Percentiles rank a stretch among this genome's conserved stretches.
Evolutionary conservation across 2,888 invertebrate genomes (phyloP).

Genomic region (Hydroisotoma schaefferi): DNA sequence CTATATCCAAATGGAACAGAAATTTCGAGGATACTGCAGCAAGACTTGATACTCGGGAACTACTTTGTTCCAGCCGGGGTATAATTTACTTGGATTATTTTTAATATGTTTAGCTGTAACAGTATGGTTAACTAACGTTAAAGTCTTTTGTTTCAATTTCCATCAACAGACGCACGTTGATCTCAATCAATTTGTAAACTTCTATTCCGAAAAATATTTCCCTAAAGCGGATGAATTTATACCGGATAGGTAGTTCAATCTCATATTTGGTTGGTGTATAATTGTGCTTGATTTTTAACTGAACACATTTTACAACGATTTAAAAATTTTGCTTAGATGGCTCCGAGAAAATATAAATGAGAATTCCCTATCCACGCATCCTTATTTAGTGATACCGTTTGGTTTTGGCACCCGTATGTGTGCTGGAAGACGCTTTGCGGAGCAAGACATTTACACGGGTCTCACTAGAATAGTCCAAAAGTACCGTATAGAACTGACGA

Average conservation of each 20-base stretch:
- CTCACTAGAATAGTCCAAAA: constrained; percentile 54
- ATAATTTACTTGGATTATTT: constrained; percentile 21
- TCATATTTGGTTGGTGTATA: no score
- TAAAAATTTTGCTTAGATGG: constrained; percentile 52
- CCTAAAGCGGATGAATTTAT: constrained; percentile 51
- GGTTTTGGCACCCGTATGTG: constrained; percentile 58
- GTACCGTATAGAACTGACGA: constrained; percentile 53
- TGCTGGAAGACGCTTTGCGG: constrained; percentile 58
- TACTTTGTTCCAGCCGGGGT: constrained; percentile 55
- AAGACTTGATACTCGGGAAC: constrained; percentile 61
- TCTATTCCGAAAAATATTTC: constrained; percentile 51
- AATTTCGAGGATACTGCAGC: constrained; percentile 52
- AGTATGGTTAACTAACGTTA: neutral
- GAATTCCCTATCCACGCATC: constrained; percentile 51
- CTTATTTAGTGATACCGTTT: constrained; percentile 57
- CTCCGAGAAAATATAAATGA: constrained; percentile 50
- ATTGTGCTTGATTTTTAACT: no score
- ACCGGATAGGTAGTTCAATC: constrained; percentile 51
- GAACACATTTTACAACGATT: neutral
- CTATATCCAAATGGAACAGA: constrained; percentile 52
- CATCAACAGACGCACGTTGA: constrained; percentile 53
- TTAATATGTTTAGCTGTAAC: neutral
- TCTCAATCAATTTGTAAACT: constrained; percentile 52
- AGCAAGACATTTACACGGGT: constrained; percentile 57
- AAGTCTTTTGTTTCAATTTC: neutral